A percentile compares a stretch with the other conserved stretches of the same genome.
Evolutionary conservation across 2,888 invertebrate genomes (phyloP).

Genomic region (Hypena proboscidalis): DNA sequence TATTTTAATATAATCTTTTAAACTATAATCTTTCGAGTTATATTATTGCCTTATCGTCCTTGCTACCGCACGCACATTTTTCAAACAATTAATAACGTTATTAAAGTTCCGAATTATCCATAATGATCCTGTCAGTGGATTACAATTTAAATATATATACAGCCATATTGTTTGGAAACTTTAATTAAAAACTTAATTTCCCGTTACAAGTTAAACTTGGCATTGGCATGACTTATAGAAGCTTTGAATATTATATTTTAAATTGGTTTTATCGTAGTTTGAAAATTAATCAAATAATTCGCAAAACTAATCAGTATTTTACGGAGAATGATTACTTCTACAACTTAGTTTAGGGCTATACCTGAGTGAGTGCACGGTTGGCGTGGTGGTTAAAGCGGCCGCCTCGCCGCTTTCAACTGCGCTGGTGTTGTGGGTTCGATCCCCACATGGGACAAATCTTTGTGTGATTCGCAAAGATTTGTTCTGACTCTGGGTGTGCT

Average conservation of each 20-base stretch:
- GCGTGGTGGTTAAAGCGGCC: too few relatives aligned
- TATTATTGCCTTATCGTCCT: too few relatives aligned
- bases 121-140: slow-evolving; percentile 19
- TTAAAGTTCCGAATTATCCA: slow-evolving; percentile 19
- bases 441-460: too few relatives aligned
- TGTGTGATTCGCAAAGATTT: too few relatives aligned
- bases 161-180: slow-evolving; percentile 16
- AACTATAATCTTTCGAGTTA: slow-evolving; percentile 3
- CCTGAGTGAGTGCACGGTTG: too few relatives aligned
- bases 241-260: slow-evolving; percentile 5
- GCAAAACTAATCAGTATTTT: too few relatives aligned
- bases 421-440: too few relatives aligned
- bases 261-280: slow-evolving; percentile 9
- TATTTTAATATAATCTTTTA: too few relatives aligned
- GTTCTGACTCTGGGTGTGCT: too few relatives aligned
- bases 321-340: too few relatives aligned
- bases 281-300: not conserved
- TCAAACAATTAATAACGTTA: slow-evolving; percentile 5
- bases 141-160: slow-evolving; percentile 31
- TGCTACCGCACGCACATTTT: slow-evolving; percentile 5
- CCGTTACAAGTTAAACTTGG: slow-evolving; percentile 29
- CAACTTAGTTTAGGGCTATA: too few relatives aligned
- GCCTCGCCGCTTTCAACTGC: too few relatives aligned
- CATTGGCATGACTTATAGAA: slow-evolving; percentile 24
- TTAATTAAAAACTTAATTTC: slow-evolving; percentile 23